Evolutionary conservation across 2,888 invertebrate species (phyloP).

Genomic region (Tachina grossa): DNA sequence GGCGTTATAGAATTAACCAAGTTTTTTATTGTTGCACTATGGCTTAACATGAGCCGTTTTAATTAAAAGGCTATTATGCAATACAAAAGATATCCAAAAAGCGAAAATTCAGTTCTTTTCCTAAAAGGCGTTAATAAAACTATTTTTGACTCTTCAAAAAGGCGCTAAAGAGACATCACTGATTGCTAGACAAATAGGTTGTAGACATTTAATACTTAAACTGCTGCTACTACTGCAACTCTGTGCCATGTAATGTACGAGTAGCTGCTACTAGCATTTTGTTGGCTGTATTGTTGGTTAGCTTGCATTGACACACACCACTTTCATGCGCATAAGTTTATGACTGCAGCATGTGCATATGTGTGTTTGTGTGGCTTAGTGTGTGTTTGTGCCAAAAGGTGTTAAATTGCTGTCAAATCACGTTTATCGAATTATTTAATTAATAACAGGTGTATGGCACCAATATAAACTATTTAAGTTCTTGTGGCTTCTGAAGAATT

Average conservation of each 20-base stretch:
- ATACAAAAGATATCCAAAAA: no score
- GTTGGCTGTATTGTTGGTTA: background rate
- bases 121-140: no score
- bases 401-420: constrained; percentile 64
- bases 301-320: background rate
- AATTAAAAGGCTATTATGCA: no score
- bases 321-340: background rate
- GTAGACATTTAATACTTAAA: constrained; percentile 30
- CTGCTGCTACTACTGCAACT: background rate
- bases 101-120: no score
- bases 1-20: no score
- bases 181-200: constrained; percentile 6
- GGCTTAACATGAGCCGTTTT: no score
- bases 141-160: no score
- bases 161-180: no score
- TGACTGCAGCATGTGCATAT: no score
- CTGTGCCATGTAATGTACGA: background rate
- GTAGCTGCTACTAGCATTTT: background rate
- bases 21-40: no score
- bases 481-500: constrained; percentile 22
- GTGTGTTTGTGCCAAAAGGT: constrained; percentile 34
- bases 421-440: constrained; percentile 67
- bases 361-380: background rate
- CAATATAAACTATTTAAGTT: constrained; percentile 57
- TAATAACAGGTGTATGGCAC: constrained; percentile 60